Evolutionary conservation across 2,888 invertebrate genomes (phyloP).

Genomic region (Pollenia angustigena): DNA sequence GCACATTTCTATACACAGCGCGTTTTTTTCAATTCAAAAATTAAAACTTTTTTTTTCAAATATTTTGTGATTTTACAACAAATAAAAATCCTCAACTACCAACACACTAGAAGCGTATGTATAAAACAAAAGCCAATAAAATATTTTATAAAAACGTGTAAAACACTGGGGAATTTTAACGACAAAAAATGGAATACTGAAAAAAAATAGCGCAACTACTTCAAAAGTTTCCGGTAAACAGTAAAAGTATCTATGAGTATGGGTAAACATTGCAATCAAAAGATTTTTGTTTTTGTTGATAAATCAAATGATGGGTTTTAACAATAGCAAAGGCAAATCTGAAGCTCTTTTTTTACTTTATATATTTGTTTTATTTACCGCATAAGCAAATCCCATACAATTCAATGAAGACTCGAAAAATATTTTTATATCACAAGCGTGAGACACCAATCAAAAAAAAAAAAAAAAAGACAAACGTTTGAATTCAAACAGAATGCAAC

Average conservation of each 20-base stretch:
- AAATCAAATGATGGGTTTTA: conserved; percentile 65
- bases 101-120: conserved; percentile 19
- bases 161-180: conserved; percentile 59
- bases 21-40: background rate
- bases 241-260: conserved; percentile 10
- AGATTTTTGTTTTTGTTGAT: conserved; percentile 52
- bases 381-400: conserved; percentile 60
- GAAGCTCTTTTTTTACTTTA: conserved; percentile 3
- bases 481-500: conserved; percentile 27
- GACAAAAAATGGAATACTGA: conserved; percentile 7
- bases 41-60: conserved; percentile 9
- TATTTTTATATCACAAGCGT: conserved; percentile 30
- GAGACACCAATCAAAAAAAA: conserved; percentile 36
- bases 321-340: conserved; percentile 27
- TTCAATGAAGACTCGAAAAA: conserved; percentile 34
- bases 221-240: conserved; percentile 75
- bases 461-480: conserved; percentile 21
- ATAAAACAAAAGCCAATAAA: conserved; percentile 71
- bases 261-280: conserved; percentile 52
- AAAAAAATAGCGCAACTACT: conserved; percentile 67
- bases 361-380: conserved; percentile 61
- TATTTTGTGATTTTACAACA: conserved; percentile 44
- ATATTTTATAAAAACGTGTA: conserved; percentile 64
- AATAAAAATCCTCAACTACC: conserved; percentile 32
- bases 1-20: conserved; percentile 20